phyloP scores from a whole-genome alignment of 2,888 invertebrate species.

The Salpingus planirostris region DNA sequence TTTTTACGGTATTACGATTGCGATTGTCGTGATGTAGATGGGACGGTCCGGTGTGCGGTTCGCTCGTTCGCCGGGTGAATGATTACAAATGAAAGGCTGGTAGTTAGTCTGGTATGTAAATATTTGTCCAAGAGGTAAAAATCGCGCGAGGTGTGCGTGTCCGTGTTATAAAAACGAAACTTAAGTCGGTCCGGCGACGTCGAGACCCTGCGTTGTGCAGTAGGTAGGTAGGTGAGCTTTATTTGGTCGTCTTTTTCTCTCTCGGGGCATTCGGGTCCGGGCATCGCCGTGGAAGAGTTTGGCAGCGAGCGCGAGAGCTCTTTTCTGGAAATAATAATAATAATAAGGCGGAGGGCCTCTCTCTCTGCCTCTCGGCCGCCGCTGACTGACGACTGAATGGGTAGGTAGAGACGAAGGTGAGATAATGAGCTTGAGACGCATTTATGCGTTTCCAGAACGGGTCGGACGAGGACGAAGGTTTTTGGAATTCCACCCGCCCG shows the following conservation, averaged over 20 bases:
- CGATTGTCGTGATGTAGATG: too few relatives aligned
- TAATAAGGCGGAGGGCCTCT: too few relatives aligned
- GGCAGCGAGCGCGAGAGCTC: too few relatives aligned
- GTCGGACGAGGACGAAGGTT: constrained; percentile 29
- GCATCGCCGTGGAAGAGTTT: too few relatives aligned
- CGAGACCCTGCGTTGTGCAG: constrained; percentile 35
- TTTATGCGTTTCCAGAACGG: constrained; percentile 14
- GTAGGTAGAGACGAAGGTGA: constrained; percentile 40
- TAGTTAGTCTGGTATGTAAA: constrained; percentile 37
- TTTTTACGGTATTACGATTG: too few relatives aligned
- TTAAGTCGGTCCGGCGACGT: constrained; percentile 27
- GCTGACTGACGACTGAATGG: constrained; percentile 30
- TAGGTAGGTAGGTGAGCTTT: too few relatives aligned
- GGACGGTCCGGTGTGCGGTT: too few relatives aligned
- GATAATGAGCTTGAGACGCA: constrained; percentile 39
- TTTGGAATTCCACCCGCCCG: constrained; percentile 41
- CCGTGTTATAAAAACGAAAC: too few relatives aligned
- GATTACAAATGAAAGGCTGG: constrained; percentile 32
- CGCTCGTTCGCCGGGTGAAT: constrained; percentile 28
- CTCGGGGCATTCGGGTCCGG: too few relatives aligned
- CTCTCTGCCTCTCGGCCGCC: too few relatives aligned
- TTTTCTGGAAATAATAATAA: too few relatives aligned
- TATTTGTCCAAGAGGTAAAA: constrained; percentile 34
- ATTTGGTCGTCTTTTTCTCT: too few relatives aligned
- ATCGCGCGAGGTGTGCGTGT: constrained; percentile 20